phyloP scores from a whole-genome alignment of 2,113 vertebrate species.

The Xenus cinereus region DNA sequence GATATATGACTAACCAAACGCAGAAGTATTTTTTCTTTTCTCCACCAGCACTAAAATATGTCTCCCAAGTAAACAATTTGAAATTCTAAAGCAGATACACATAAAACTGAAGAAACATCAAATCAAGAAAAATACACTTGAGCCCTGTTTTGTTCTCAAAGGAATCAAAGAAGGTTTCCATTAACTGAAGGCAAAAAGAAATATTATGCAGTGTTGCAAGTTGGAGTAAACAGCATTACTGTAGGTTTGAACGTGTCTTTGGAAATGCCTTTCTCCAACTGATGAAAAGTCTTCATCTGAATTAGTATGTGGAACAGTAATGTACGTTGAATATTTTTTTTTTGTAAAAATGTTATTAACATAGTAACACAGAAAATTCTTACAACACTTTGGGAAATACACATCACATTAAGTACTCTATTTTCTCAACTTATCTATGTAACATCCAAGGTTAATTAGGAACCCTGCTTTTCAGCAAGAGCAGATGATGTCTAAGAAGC shows the following conservation, averaged over 20 bases:
- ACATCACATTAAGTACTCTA: background rate
- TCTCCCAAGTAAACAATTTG: background rate
- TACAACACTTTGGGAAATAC: rapidly evolving
- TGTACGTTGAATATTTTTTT: background rate
- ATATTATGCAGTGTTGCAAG: background rate
- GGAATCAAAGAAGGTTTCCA: background rate
- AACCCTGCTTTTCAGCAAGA: background rate
- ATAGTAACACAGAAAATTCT: background rate
- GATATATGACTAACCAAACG: background rate
- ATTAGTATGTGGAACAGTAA: background rate
- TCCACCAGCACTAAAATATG: background rate
- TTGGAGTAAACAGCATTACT: background rate
- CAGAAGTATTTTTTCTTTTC: background rate
- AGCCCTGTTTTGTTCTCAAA: background rate
- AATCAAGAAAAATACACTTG: background rate
- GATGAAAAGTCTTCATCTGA: background rate
- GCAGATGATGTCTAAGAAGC: background rate
- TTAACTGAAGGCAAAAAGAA: background rate
- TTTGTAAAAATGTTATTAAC: background rate
- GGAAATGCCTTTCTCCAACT: background rate
- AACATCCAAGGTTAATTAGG: background rate
- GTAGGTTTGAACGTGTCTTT: background rate
- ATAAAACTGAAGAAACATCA: background rate
- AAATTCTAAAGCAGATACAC: background rate
- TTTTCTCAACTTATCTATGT: background rate